Evolutionary conservation across 2,113 vertebrate species (phyloP), one percentile per base, ranked within the genome.

Genomic region (Xenus cinereus): DNA sequence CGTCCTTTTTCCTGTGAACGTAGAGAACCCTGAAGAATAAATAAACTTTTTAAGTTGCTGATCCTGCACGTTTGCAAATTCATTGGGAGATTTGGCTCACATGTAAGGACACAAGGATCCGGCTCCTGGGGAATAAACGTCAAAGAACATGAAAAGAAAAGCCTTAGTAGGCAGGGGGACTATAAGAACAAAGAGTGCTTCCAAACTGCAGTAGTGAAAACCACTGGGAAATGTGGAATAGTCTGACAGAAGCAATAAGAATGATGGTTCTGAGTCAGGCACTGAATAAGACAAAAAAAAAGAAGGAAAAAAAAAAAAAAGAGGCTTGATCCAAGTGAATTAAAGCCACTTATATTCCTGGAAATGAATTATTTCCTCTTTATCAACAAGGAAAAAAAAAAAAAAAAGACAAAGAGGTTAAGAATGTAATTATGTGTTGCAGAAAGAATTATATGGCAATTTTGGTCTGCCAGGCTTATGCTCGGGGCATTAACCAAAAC

Each of bases 1-100:
- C 75, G 14, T 71, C 89, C 89, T 94, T 97, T 97, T 95, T 91
- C 95, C 92, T 94, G 92, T 53, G n/a, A 94, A 73, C 79, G 89
- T 5, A 84, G 84, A 96, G 92, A 87, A 74, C 53, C 33, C 84
- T 10, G 67, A 89, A 95, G 90, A 90, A 93, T 87, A 97, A 97
- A 97, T 90, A 91, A 92, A 97, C 94, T 88, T 87, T 88, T 90
- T 57, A 51, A 95, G 87, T 63, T 95, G 94, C 91, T 97, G 95
- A 95, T 95, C 84, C 86, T 95, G 45, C 95, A 89, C 6, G 84
- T 97, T 93, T 93, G 63, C 90, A 95, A 83, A 66, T 88, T 92
- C 84, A 95, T 45, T 95, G 95, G 91, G 89, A 95, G 87, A 95
- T 95, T 84, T 95, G 94, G 84, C 92, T 95, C 86, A 69, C 50